Base-by-base conservation (phyloP, 1,140 invertebrate genomes). In the Drosophila novamexicana region DNA sequence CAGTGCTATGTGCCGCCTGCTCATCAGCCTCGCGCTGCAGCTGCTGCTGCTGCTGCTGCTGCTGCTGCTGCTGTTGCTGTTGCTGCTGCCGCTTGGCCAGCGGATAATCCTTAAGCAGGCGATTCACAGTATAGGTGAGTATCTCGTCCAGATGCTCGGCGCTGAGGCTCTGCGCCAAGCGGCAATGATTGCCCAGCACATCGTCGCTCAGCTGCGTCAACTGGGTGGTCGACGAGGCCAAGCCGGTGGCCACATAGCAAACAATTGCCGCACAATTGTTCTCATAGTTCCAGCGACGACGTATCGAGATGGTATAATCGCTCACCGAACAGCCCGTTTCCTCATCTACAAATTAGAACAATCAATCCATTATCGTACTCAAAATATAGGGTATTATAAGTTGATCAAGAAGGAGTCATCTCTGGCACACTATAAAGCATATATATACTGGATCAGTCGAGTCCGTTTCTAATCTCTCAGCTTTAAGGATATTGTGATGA, bases 251-350 rank as follows among this genome's bases (percentile, higher is more conserved):
- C 44, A 97, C 94, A 84, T 96, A 95, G 90, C 96, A 97, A 22
- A 97, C 96, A 80, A 97, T 95, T 2, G 96, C 96, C 10, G 96
- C 95, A 66, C 97, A 96, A 78, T 96, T 97, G 92, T 97, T 97
- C 83, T 97, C 97, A 86, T 97, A 97, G 92, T 97, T 97, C 96
- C 96, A 97, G 47, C 96, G 94, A 65, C 96, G 94, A 58, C 96
- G 95, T 73, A 97, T 96, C 4, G 96, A 96, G 47, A 97, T 96
- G 83, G 96, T 96, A 83, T 95, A 96, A 67, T 96, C 95, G 52
- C 95, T 95, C 22, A 97, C 93, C 73, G 96, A 96, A 91, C 96
- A 97, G 34, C 96, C 96, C 42, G 96, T 97, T 91, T 97, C 97
- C 93, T 97, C 96, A 93, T 97, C 97, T 97, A 36, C 0, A 50